Evolutionary conservation across 2,888 invertebrate genomes (phyloP), one percentile per base, ranked within the genome.

Genomic region (Hydrotaea cyrtoneurina): DNA sequence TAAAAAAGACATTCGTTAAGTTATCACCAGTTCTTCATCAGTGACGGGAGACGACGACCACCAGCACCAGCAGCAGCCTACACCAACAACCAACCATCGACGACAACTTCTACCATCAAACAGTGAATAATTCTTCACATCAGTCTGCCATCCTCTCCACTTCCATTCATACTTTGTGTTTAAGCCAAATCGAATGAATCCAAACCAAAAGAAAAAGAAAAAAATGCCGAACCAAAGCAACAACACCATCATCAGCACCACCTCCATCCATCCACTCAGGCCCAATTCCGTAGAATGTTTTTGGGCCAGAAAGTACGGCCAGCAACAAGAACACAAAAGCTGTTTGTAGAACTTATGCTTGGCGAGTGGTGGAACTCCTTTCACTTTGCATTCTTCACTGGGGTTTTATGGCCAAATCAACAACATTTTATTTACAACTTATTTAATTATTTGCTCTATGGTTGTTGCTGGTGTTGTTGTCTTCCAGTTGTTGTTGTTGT

Each of bases 311-410:
- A 69, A 69, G n/a, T 66, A 69, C 17, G 13, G 23, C 21, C 8
- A 59, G 3, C 31, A 7, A 31, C 31, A 59, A 59, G 11, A 26
- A 26, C 15, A 59, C 8, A 57, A 21, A n/a, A 21, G 10, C 55
- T 21, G 31, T 7, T 7, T 7, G 7, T 4, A 31, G 31, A 21
- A 55, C 55, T 21, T 46, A 17, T 50, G 19, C 13, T 4, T n/a
- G 19, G 69, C 17, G 86, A 88, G 87, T 87, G 83, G 88, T 86
- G 86, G 86, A 88, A 89, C 89, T 88, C 89, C 89, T 89, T 89
- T 89, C 89, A 89, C 89, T 89, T 89, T 78, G 80, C 88, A 89
- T 89, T 88, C 89, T 88, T 59, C 21, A 1, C 55, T 17, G 23
- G 3, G n/a, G 23, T 59, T 59, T 43, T 46, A 46, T 23, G 69